A percentile compares a stretch with the other conserved stretches of the same genome.
These are phyloP conservation scores for Urophycis tenuis DNA, from an alignment of 2,797 vertebrate species.

Conservation along the genomic window DNA sequence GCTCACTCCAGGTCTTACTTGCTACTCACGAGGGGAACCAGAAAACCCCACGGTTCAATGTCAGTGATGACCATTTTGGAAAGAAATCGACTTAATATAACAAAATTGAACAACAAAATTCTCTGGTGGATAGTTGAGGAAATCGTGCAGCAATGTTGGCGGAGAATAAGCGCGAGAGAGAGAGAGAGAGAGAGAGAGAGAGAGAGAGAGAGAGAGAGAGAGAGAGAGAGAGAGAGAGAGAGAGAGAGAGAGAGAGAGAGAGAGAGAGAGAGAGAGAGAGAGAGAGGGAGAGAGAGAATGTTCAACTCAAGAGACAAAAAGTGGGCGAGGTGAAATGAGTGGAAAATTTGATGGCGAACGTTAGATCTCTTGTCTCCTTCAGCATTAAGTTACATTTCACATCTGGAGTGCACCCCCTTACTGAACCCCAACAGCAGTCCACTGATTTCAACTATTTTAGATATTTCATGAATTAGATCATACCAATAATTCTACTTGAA, in stretches of 20 bases:
- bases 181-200: background rate
- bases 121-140: background rate
- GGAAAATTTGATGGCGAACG: background rate
- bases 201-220: no score
- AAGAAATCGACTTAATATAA: background rate
- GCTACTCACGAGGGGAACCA: background rate
- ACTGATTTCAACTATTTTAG: background rate
- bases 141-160: background rate
- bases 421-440: background rate
- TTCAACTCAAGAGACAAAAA: background rate
- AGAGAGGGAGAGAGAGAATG: no score
- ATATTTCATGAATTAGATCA: background rate
- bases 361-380: background rate
- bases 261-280: no score
- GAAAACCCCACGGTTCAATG: background rate
- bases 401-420: background rate
- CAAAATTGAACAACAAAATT: no score
- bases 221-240: no score
- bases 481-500: background rate
- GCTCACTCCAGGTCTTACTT: background rate
- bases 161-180: background rate
- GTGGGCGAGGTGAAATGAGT: background rate
- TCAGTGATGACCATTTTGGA: background rate
- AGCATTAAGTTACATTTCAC: background rate
- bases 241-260: no score